These are phyloP conservation scores for Drosophila suboccidentalis DNA, from an alignment of 2,888 invertebrate species.

Conservation along the genomic window DNA sequence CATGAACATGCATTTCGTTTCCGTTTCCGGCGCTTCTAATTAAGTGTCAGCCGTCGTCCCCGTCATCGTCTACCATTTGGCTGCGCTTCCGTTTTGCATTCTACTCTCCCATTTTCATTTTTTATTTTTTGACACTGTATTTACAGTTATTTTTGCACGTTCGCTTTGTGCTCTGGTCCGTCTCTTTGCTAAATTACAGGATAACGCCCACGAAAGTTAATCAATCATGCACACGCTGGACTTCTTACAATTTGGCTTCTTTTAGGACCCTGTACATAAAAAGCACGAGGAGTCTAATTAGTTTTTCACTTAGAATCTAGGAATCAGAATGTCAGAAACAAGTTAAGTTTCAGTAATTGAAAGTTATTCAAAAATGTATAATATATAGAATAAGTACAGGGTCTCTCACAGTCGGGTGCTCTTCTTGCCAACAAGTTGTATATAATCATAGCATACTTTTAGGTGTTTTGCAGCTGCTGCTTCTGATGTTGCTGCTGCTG, in stretches of 20 bases:
- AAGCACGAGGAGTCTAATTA: background rate
- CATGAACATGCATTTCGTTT: slow-evolving; percentile 68
- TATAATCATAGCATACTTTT: slow-evolving; percentile 59
- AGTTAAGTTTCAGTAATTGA: too few species aligned
- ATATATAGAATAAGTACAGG: background rate
- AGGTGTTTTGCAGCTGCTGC: slow-evolving; percentile 69
- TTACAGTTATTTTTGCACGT: slow-evolving; percentile 12
- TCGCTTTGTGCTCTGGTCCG: slow-evolving; percentile 37
- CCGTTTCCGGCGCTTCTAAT: slow-evolving; percentile 75
- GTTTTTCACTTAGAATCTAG: too few species aligned
- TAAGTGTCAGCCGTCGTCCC: slow-evolving; percentile 71
- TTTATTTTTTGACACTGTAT: background rate
- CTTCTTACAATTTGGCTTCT: slow-evolving; percentile 10
- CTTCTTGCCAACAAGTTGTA: background rate
- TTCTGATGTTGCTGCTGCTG: slow-evolving; percentile 18
- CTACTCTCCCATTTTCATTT: background rate
- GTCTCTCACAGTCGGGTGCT: background rate
- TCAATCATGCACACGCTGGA: slow-evolving; percentile 70
- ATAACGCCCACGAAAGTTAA: slow-evolving; percentile 70
- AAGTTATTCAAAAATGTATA: too few species aligned
- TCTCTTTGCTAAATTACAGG: slow-evolving; percentile 61
- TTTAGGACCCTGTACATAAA: slow-evolving; percentile 2
- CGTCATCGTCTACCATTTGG: slow-evolving; percentile 40
- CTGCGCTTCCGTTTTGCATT: slow-evolving; percentile 36
- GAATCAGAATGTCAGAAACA: too few species aligned